These are phyloP conservation scores for Drosophila macrospina DNA, from an alignment of 2,888 invertebrate genomes.

Conservation along the genomic window DNA sequence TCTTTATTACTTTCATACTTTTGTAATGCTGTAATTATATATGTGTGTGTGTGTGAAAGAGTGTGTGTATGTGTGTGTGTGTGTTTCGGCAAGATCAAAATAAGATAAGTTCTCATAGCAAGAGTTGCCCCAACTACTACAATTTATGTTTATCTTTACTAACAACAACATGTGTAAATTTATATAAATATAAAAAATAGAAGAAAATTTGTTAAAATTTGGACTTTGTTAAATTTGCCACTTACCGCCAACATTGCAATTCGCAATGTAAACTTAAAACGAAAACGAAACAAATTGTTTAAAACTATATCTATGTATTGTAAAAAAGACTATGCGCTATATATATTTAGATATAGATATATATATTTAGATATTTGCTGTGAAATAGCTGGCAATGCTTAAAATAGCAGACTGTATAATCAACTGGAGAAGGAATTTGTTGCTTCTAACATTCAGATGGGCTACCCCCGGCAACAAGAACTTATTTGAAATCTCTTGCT, in stretches of 20 bases:
- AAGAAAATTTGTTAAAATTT: conserved; percentile 19
- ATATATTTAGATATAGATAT: conserved; percentile 2
- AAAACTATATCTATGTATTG: conserved; percentile 22
- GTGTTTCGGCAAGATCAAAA: conserved; percentile 41
- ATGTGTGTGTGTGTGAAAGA: conserved; percentile 6
- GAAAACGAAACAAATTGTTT: conserved; percentile 16
- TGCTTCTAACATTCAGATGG: conserved; percentile 31
- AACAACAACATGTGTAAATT: conserved; percentile 10
- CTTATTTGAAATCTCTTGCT: conserved; percentile 63
- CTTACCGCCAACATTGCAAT: conserved; percentile 78
- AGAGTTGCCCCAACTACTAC: conserved; percentile 60
- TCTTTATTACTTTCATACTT: too few relatives aligned
- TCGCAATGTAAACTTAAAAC: conserved; percentile 76
- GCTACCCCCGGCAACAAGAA: conserved; percentile 73
- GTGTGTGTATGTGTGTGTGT: conserved; percentile 7
- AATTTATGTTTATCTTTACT: conserved; percentile 10
- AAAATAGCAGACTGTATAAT: conserved; percentile 58
- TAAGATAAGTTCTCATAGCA: conserved; percentile 72
- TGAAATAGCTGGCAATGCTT: conserved; percentile 40
- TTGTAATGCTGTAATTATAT: conserved; percentile 32
- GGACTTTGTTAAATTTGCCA: conserved; percentile 55
- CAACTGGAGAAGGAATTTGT: conserved; percentile 58
- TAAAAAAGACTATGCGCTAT: conserved; percentile 17
- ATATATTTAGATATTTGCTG: conserved; percentile 7
- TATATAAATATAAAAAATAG: conserved; percentile 8